Conservation (phyloP, 2,113 vertebrate genomes). For the Numenius arquata region DNA sequence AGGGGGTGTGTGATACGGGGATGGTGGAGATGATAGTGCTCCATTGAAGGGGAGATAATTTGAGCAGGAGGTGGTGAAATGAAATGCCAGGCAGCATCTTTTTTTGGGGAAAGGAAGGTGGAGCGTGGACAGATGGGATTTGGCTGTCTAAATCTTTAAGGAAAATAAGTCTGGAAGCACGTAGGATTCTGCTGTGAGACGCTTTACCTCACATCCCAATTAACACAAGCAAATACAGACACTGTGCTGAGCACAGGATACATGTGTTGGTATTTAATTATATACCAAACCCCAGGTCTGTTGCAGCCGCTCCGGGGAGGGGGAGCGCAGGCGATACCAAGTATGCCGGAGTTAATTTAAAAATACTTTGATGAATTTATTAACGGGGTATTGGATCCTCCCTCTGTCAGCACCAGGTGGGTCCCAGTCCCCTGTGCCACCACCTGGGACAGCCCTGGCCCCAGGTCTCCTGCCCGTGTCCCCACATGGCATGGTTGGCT, state of each 20-base stretch:
- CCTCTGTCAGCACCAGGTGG: background rate
- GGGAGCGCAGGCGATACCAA: background rate
- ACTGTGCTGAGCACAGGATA: slow-evolving; percentile 24
- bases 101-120: background rate
- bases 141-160: background rate
- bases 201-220: slow-evolving; percentile 49
- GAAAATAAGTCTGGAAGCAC: background rate
- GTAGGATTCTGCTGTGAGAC: background rate
- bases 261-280: slow-evolving; percentile 61
- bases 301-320: slow-evolving; percentile 4
- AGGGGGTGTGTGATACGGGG: background rate
- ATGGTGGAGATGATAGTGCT: background rate
- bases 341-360: background rate
- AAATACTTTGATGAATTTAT: slow-evolving; percentile 30
- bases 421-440: background rate
- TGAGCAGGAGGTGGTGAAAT: background rate
- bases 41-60: background rate
- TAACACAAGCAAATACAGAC: slow-evolving; percentile 39
- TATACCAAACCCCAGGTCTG: slow-evolving; percentile 1
- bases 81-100: background rate
- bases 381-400: background rate
- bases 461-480: no score
- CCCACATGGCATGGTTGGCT: no score
- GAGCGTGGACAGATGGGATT: background rate
- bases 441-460: no score